These are phyloP conservation scores for Mirza zaza DNA, from an alignment of 2,113 vertebrate species.

Conservation along the genomic window DNA sequence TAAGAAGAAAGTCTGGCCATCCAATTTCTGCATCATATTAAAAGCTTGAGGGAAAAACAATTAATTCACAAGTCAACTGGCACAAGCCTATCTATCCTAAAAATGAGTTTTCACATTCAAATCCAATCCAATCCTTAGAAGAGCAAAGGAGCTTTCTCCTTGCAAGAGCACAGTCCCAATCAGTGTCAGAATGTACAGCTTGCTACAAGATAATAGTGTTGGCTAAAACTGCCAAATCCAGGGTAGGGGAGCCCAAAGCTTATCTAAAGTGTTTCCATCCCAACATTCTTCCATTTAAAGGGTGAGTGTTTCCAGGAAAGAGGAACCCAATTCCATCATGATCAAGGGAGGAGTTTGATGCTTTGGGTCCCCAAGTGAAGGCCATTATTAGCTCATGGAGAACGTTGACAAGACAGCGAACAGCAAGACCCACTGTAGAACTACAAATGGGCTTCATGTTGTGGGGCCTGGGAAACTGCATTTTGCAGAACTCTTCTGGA, in stretches of 20 bases:
- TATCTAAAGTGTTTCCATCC: neutral
- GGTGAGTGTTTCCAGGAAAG: neutral
- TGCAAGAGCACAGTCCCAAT: neutral
- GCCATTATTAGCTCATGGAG: neutral
- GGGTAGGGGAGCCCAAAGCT: neutral
- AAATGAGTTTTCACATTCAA: neutral
- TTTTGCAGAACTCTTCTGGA: neutral
- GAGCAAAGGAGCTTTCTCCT: neutral
- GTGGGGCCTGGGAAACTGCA: neutral
- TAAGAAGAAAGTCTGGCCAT: neutral
- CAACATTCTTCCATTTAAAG: neutral
- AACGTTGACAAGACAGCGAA: neutral
- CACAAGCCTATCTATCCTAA: neutral
- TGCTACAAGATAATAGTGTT: neutral
- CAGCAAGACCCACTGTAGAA: neutral
- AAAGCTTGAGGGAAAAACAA: neutral
- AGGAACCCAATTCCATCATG: neutral
- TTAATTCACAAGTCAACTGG: neutral
- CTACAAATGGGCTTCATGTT: neutral
- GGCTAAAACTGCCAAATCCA: neutral
- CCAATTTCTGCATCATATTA: neutral
- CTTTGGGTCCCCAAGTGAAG: neutral
- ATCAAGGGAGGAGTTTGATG: neutral
- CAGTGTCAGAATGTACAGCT: neutral
- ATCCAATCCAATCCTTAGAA: neutral